phyloP scores from a whole-genome alignment of 2,113 vertebrate genomes.

The Halcyon malimbica region DNA sequence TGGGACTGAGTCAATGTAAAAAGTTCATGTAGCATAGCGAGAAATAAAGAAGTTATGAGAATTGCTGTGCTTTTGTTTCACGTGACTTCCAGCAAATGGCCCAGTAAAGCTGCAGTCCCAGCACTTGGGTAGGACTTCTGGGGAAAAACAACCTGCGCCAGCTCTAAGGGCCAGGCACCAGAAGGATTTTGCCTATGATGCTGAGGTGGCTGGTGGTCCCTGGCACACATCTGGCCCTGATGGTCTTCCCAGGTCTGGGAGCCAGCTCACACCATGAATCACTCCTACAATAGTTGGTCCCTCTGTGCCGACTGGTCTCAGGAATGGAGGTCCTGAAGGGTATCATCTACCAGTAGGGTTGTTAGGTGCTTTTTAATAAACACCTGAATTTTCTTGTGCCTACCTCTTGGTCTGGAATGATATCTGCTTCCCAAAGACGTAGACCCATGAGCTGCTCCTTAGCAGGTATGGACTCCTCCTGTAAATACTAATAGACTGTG shows the following conservation, averaged over 20 bases:
- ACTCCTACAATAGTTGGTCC: neutral
- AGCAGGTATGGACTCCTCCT: neutral
- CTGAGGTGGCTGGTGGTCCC: neutral
- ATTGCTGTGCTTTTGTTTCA: neutral
- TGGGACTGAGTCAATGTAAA: neutral
- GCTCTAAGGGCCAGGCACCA: neutral
- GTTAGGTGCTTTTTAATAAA: neutral
- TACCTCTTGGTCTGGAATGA: neutral
- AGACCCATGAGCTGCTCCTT: neutral
- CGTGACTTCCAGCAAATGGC: fast-evolving
- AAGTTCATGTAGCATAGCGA: neutral
- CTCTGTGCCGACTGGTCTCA: neutral
- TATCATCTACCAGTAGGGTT: too few species aligned
- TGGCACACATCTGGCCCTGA: neutral
- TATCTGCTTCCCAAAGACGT: neutral
- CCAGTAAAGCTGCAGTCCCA: neutral
- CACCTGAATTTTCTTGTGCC: neutral
- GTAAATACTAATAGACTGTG: neutral
- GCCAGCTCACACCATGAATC: neutral
- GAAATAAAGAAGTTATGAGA: neutral
- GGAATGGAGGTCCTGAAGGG: neutral
- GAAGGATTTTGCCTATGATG: neutral
- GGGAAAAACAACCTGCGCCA: neutral
- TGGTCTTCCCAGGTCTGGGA: neutral
- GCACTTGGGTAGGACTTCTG: fast-evolving